Evolutionary conservation across 2,797 vertebrate genomes (phyloP).

Genomic region (Notoglanidium macrostoma): DNA sequence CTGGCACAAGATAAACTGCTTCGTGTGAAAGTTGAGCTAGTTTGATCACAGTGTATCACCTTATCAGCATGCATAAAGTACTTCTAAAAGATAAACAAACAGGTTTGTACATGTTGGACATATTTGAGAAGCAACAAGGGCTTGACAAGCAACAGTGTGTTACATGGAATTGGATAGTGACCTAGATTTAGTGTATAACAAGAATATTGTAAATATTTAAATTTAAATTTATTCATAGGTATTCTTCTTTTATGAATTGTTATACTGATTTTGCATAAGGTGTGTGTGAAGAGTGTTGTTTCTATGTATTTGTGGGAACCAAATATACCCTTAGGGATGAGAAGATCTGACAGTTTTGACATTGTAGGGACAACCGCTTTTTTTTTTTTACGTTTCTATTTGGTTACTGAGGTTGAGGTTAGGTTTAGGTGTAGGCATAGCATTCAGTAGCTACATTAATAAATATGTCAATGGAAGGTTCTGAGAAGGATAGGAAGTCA

Average conservation of each 20-base stretch:
- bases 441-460: neutral
- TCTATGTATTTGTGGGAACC: neutral
- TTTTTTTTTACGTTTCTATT: neutral
- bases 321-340: neutral
- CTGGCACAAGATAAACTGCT: neutral
- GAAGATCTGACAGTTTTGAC: neutral
- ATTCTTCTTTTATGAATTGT: neutral
- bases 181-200: neutral
- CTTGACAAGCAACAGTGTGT: neutral
- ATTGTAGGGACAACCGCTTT: neutral
- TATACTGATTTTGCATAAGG: neutral
- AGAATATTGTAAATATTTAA: neutral
- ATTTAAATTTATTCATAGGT: no score
- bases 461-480: neutral
- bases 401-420: neutral
- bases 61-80: conserved; percentile 13
- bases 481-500: neutral
- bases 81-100: conserved; percentile 24
- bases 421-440: neutral
- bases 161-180: neutral
- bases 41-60: neutral
- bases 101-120: conserved; percentile 21
- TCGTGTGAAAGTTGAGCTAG: neutral
- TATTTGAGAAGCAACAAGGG: neutral
- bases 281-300: neutral